These are phyloP conservation scores for Heloderma charlesbogerti DNA, from an alignment of 2,113 vertebrate genomes.

Conservation along the genomic window DNA sequence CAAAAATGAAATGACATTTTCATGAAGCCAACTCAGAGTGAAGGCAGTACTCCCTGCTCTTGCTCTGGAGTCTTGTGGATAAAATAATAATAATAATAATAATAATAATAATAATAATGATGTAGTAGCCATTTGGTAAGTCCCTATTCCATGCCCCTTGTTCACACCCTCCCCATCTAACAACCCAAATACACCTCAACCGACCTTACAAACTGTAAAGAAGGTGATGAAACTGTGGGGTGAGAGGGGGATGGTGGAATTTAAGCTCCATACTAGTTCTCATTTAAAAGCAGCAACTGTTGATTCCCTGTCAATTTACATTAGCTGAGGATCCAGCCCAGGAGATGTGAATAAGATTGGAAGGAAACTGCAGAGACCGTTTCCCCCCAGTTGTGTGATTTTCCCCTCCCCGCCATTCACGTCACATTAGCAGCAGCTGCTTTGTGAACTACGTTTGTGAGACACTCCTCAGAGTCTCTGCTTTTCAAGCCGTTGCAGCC, in stretches of 20 bases:
- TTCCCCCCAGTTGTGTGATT: background rate
- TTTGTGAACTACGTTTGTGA: constrained; percentile 38
- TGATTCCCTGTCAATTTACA: background rate
- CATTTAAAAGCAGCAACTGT: accelerated
- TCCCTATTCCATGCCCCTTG: background rate
- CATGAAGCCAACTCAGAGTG: too few species aligned
- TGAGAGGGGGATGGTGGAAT: background rate
- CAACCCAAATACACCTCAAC: background rate
- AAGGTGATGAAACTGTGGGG: background rate
- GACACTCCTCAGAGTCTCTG: background rate
- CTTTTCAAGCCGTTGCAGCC: constrained; percentile 2
- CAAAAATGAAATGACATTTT: too few species aligned
- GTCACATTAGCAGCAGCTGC: background rate
- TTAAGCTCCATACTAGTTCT: background rate
- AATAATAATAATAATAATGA: too few species aligned
- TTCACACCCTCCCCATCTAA: background rate
- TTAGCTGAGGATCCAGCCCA: background rate
- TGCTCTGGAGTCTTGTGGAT: too few species aligned
- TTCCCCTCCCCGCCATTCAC: accelerated
- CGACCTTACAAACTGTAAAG: background rate
- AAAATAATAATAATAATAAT: too few species aligned
- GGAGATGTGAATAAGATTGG: background rate
- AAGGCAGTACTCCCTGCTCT: too few species aligned
- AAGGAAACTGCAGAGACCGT: background rate
- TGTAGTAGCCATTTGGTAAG: too few species aligned